Percentiles rank a stretch among this genome's conserved stretches.
phyloP scores from a whole-genome alignment of 2,888 invertebrate genomes.

The Cephus pygmeus region DNA sequence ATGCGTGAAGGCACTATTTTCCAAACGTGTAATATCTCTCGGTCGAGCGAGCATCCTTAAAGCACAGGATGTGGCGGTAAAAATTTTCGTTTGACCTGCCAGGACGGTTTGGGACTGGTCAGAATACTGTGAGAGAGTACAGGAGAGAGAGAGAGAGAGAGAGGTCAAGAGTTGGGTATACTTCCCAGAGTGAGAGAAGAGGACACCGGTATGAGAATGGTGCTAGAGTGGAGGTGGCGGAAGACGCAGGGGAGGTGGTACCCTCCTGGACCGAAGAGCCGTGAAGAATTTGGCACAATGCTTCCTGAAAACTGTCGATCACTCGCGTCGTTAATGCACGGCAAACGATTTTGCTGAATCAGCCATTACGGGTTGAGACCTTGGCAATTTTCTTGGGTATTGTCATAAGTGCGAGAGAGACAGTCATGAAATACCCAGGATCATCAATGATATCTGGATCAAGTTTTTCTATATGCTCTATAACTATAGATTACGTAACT shows the following conservation, averaged over 20 bases:
- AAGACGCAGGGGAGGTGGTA: neutral
- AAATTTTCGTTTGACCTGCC: conserved; percentile 32
- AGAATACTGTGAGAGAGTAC: neutral
- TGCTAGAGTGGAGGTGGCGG: neutral
- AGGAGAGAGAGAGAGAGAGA: neutral
- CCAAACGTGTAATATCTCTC: conserved; percentile 54
- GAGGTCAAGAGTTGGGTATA: no score
- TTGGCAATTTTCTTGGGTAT: conserved; percentile 37
- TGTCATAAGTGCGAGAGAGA: conserved; percentile 14
- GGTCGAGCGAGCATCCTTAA: conserved; percentile 49
- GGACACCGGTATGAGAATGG: no score
- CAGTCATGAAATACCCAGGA: neutral
- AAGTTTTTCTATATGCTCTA: neutral
- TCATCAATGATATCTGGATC: neutral
- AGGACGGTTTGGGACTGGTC: neutral
- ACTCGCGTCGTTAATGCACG: conserved; percentile 49
- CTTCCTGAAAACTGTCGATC: conserved; percentile 52
- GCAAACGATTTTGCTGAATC: conserved; percentile 53
- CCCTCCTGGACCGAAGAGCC: conserved; percentile 33
- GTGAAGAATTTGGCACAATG: conserved; percentile 57
- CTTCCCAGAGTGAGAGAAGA: no score
- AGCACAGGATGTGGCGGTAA: conserved; percentile 41
- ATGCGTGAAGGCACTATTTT: conserved; percentile 31
- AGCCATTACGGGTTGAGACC: conserved; percentile 40
- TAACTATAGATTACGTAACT: neutral